A percentile compares a stretch with the other conserved stretches of the same genome.
phyloP scores from a whole-genome alignment of 2,113 vertebrate species.

The Sebastes schlegelii region DNA sequence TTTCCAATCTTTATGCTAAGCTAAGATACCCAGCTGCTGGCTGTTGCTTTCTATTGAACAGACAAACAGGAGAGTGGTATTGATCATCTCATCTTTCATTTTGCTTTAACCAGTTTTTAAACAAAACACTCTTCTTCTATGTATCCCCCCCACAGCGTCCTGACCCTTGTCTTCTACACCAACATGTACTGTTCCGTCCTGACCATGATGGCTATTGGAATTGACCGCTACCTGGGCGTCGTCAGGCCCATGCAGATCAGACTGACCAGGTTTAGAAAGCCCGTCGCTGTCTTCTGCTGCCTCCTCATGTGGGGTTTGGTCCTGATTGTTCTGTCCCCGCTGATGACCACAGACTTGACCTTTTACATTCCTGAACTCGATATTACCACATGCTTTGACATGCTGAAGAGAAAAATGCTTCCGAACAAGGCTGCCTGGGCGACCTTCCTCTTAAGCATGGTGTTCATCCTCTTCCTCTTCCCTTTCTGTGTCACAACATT shows the following conservation, averaged over 20 bases:
- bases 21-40: neutral
- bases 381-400: slow-evolving; percentile 93
- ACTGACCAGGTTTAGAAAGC: slow-evolving; percentile 79
- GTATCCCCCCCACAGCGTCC: slow-evolving; percentile 52
- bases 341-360: slow-evolving; percentile 89
- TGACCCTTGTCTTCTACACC: slow-evolving; percentile 91
- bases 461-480: slow-evolving; percentile 84
- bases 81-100: neutral
- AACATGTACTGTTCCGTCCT: slow-evolving; percentile 97
- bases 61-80: neutral
- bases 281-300: slow-evolving; percentile 83
- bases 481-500: slow-evolving; percentile 90
- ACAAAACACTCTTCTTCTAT: neutral
- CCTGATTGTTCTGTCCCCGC: slow-evolving; percentile 84
- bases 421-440: slow-evolving; percentile 85
- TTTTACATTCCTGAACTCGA: slow-evolving; percentile 82
- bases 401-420: slow-evolving; percentile 90
- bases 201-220: slow-evolving; percentile 91
- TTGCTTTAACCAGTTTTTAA: neutral
- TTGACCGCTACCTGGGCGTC: slow-evolving; percentile 93
- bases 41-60: neutral
- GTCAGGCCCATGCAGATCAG: slow-evolving; percentile 85
- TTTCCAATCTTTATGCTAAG: neutral
- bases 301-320: slow-evolving; percentile 85
- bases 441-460: slow-evolving; percentile 86